Base-by-base conservation (phyloP, 1,140 invertebrate species). In the Maniola jurtina region DNA sequence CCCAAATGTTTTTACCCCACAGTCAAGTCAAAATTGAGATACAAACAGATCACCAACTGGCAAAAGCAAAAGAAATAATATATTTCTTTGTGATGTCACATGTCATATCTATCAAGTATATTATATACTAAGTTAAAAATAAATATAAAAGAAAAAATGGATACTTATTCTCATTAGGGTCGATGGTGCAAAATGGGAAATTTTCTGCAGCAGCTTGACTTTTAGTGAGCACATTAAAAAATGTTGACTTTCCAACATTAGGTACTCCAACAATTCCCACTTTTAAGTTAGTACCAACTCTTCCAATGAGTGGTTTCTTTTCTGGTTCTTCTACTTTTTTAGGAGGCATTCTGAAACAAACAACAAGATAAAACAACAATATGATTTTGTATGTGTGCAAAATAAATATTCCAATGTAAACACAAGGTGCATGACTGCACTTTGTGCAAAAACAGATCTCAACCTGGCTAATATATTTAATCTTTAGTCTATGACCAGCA, bases 131-230 rank as follows among this genome's bases (percentile, higher is more conserved):
- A 48, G 6, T 47, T 7, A 52, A 10, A 34, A 66, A 56, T n/a
- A n/a, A 40, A 59, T 63, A 67, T 56, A 48, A 70, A 72, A 75
- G 61, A 67, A 74, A 62, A 75, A 70, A 77, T 65, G 78, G 82
- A 95, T 96, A 98, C 97, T 98, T 98, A 99, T 98, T 99, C 95
- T 99, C 99, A 97, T 99, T 99, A 25, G 99, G 99, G 93, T 99
- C 98, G 83, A 99, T 99, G 81, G 99, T 99, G 93, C 99, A 99
- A 92, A 99, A 99, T 6, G 99, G 99, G 90, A 99, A 99, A 84
- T 99, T 99, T 92, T 99, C 97, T 61, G 99, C 98, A 62, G 97
- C 94, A 9, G 97, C 98, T 81, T 97, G 95, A 86, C 97, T 99
- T 88, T 99, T 98, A 14, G 98, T 99, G 38, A 99, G 89, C 0